Percentiles rank a stretch among this genome's conserved stretches.
Conservation (phyloP, 2,113 vertebrate species). For the Otis tarda region DNA sequence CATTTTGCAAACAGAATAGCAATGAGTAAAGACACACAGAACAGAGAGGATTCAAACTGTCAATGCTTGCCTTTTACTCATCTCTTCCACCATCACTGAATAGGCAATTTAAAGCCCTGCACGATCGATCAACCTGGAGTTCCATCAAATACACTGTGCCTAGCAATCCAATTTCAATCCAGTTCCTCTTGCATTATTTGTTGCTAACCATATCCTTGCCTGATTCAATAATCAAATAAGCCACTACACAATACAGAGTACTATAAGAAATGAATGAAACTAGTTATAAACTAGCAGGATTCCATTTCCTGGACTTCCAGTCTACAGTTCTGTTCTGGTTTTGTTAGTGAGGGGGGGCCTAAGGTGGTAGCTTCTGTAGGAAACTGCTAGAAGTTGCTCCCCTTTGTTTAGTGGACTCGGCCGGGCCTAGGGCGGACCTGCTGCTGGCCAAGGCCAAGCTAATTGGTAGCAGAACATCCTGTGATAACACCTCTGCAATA, state of each 20-base stretch:
- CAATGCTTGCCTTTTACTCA: background rate
- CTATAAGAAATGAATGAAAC: background rate
- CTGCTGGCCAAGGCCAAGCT: too few relatives aligned
- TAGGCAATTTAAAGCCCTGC: background rate
- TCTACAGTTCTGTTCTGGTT: too few relatives aligned
- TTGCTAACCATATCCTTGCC: background rate
- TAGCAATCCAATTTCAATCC: background rate
- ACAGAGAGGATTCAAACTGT: background rate
- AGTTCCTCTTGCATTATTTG: background rate
- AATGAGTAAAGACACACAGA: background rate
- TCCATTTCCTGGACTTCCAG: background rate
- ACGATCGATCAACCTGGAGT: background rate
- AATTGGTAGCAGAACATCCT: too few relatives aligned
- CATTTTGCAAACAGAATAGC: background rate
- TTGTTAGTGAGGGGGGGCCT: too few relatives aligned
- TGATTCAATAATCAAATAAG: background rate
- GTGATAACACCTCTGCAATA: too few relatives aligned
- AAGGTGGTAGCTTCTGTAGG: too few relatives aligned
- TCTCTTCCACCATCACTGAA: background rate
- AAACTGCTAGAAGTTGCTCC: too few relatives aligned
- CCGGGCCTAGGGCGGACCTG: too few relatives aligned
- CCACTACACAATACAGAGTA: background rate
- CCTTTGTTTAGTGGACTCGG: too few relatives aligned
- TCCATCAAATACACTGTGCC: background rate
- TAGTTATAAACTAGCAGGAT: background rate